These are phyloP conservation scores for Leptarthrus brevirostris DNA, from an alignment of 2,888 invertebrate species.

Conservation along the genomic window DNA sequence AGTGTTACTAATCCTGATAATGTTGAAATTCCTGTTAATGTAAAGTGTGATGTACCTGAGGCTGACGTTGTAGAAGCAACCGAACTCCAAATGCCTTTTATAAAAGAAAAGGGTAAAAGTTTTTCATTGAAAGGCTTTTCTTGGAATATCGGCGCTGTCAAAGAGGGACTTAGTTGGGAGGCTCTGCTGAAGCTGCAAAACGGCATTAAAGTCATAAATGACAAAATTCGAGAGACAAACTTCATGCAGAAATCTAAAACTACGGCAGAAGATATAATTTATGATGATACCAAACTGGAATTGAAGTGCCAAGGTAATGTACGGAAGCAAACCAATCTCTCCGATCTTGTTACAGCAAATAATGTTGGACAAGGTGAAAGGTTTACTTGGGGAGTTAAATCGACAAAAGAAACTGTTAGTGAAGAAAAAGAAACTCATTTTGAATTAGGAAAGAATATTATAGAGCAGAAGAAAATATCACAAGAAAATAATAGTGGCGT, in stretches of 20 bases:
- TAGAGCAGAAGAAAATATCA: conserved; percentile 57
- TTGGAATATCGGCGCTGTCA: conserved; percentile 63
- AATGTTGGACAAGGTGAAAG: conserved; percentile 65
- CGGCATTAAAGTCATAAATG: conserved; percentile 58
- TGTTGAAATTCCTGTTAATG: conserved; percentile 59
- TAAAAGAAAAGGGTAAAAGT: neutral
- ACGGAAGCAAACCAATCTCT: no score
- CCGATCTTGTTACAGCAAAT: conserved; percentile 65
- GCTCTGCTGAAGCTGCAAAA: conserved; percentile 60
- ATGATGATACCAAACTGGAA: conserved; percentile 1
- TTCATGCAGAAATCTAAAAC: conserved; percentile 58
- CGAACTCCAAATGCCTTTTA: neutral
- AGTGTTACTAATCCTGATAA: conserved; percentile 66
- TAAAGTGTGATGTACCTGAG: conserved; percentile 62
- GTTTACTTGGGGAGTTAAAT: conserved; percentile 66
- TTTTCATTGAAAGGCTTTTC: conserved; percentile 56
- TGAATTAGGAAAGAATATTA: conserved; percentile 60
- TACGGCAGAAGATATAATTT: conserved; percentile 41
- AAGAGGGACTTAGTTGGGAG: conserved; percentile 63
- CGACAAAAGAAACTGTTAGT: conserved; percentile 63
- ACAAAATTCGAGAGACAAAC: conserved; percentile 52
- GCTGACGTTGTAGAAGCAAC: conserved; percentile 55
- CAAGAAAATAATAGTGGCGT: conserved; percentile 66
- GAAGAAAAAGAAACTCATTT: conserved; percentile 64
- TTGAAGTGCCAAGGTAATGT: conserved; percentile 9